These are phyloP conservation scores for Cataglyphis rosenhaueri DNA, from an alignment of 2,888 invertebrate genomes.

Conservation along the genomic window DNA sequence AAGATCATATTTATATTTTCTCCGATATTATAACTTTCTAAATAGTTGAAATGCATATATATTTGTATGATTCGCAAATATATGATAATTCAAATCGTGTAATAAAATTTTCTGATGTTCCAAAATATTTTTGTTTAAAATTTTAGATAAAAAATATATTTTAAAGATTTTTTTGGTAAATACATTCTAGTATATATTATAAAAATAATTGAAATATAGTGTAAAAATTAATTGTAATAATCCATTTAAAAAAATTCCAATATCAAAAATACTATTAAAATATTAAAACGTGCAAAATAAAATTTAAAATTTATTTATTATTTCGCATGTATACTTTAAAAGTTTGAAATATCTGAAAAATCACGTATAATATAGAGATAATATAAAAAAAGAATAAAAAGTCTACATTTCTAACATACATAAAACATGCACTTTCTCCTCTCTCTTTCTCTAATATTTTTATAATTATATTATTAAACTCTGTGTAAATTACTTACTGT, in stretches of 20 bases:
- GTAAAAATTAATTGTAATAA: background rate
- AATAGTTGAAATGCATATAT: background rate
- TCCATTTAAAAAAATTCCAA: background rate
- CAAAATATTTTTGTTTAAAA: background rate
- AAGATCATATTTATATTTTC: background rate
- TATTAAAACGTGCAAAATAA: background rate
- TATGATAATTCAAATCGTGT: no score
- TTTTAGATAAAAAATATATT: background rate
- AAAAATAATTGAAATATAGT: background rate
- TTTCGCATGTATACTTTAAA: background rate
- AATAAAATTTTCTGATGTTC: background rate
- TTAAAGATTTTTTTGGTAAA: background rate
- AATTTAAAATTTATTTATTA: background rate
- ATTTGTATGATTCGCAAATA: background rate
- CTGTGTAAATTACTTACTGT: background rate
- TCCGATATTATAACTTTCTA: background rate
- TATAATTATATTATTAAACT: background rate
- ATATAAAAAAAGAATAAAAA: no score
- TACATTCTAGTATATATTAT: background rate
- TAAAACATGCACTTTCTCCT: background rate
- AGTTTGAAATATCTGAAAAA: background rate
- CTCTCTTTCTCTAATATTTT: background rate
- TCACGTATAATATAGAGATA: background rate
- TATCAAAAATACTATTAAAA: background rate
- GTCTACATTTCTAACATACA: background rate